Conservation (phyloP, 1,140 invertebrate genomes). For the Euura lappo region DNA sequence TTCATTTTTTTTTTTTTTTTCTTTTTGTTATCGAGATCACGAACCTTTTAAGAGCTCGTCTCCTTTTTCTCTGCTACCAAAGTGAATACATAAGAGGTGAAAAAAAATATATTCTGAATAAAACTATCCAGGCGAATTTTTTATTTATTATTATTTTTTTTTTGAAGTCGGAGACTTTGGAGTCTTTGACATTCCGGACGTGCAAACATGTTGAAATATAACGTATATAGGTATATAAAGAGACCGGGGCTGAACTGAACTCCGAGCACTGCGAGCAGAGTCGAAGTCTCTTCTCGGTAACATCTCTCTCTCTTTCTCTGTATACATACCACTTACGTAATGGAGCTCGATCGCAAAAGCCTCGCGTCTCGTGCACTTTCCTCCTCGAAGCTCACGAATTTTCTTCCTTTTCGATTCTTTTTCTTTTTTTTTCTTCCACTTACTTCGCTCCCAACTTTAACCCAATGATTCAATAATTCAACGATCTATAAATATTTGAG, state of each 20-base stretch:
- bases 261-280: neutral
- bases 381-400: neutral
- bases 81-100: neutral
- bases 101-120: too few relatives aligned
- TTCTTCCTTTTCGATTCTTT: too few relatives aligned
- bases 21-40: too few relatives aligned
- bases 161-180: neutral
- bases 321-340: conserved; percentile 5
- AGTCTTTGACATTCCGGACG: neutral
- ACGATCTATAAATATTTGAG: neutral
- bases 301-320: neutral
- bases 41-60: too few relatives aligned
- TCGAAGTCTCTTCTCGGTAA: too few relatives aligned
- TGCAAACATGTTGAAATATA: neutral
- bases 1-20: neutral
- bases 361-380: neutral
- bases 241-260: too few relatives aligned
- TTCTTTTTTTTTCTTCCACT: too few relatives aligned
- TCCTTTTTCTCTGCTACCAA: too few relatives aligned
- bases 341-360: neutral
- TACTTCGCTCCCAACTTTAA: too few relatives aligned
- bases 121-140: too few relatives aligned
- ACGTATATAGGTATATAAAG: too few relatives aligned
- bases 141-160: neutral
- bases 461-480: neutral